phyloP scores from a whole-genome alignment of 2,888 invertebrate genomes.

The Pollenia amentaria region DNA sequence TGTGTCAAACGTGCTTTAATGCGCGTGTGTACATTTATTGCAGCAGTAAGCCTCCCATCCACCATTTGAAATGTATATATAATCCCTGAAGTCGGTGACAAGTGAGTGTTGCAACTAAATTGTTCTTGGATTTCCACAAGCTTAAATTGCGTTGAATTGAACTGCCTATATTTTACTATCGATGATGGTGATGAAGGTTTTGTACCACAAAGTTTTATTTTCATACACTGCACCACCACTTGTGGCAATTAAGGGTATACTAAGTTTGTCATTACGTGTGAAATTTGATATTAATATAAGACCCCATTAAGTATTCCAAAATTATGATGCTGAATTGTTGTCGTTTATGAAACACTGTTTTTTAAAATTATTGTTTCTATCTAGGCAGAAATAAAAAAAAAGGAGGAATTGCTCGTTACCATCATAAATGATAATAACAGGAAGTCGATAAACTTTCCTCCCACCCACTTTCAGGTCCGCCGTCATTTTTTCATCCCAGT shows the following conservation, averaged over 20 bases:
- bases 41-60: constrained; percentile 44
- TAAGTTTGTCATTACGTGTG: too few relatives aligned
- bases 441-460: too few relatives aligned
- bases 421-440: too few relatives aligned
- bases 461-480: too few relatives aligned
- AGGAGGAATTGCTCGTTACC: too few relatives aligned
- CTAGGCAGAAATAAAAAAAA: too few relatives aligned
- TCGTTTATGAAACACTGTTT: too few relatives aligned
- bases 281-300: not conserved
- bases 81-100: constrained; percentile 4
- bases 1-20: constrained; percentile 4
- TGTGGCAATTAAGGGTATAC: too few relatives aligned
- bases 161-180: constrained; percentile 20
- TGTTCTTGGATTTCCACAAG: constrained; percentile 34
- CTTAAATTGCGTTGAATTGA: constrained; percentile 28
- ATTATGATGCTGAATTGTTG: too few relatives aligned
- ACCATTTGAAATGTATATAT: constrained; percentile 37
- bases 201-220: not conserved
- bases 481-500: too few relatives aligned
- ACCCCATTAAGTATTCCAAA: too few relatives aligned
- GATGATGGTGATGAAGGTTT: constrained; percentile 9
- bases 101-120: constrained; percentile 57
- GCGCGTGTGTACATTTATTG: constrained; percentile 33
- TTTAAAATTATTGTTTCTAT: too few relatives aligned
- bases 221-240: not conserved